Base-by-base conservation (phyloP, 2,113 vertebrate species). In the Martes martes region DNA sequence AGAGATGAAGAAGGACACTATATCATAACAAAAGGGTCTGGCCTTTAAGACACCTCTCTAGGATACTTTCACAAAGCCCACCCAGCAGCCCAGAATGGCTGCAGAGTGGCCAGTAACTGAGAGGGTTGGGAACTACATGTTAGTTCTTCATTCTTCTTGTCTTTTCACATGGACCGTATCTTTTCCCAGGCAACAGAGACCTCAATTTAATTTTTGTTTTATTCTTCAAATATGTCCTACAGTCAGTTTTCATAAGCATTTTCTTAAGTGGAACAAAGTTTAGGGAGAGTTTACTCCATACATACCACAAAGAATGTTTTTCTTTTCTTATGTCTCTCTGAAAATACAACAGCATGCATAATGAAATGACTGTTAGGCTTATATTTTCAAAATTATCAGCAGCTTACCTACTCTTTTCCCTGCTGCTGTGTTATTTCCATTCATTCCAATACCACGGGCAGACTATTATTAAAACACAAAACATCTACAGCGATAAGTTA, bases 381-480 rank as follows among this genome's bases (percentile, higher is more conserved):
- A 76, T 18, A 88, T 33, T 89, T 98, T 45, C 52, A 89, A 89
- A 96, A 87, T 93, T 57, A 81, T 67, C 33, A 97, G 31, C 96
- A 97, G 98, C 98, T 99, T 98, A 99, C 99, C 98, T 97, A 98
- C 89, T 98, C 98, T 98, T 98, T 98, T 99, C 97, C 98, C 99
- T 98, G 98, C 81, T 96, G 98, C 94, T 98, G 98, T 81, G 97
- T 98, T 96, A 98, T 97, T 98, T 98, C 98, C 98, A 98, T 96
- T 99, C 98, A 98, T 97, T 98, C 98, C 99, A 98, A 98, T 97
- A 96, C 98, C 98, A 97, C 87, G 96, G 0, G 98, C 61, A 97
- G 98, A 98, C 98, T 99, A 94, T 59, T 98, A 98, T 87, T 73
- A 97, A 97, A 99, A 97, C 97, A 98, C 89, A 98, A 94, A 97